These are phyloP conservation scores for Gasteruption jaculator DNA, from an alignment of 2,888 invertebrate species.

Conservation along the genomic window DNA sequence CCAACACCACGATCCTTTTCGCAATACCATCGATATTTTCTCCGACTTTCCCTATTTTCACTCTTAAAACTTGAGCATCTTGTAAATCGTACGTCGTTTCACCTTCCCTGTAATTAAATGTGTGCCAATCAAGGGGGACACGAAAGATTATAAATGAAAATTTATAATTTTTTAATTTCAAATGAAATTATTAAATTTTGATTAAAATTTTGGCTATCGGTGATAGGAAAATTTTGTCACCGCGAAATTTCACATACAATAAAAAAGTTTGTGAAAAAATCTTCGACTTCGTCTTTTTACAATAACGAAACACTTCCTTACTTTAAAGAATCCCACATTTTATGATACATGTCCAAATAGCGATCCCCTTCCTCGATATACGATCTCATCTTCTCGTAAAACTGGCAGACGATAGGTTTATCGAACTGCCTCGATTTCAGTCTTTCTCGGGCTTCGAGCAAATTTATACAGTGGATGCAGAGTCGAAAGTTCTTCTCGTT, in stretches of 20 bases:
- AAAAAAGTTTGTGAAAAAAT: neutral
- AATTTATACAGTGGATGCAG: constrained; percentile 73
- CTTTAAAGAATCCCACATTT: constrained; percentile 61
- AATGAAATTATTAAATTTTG: too few relatives aligned
- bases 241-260: neutral
- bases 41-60: constrained; percentile 80
- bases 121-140: too few relatives aligned
- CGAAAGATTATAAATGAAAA: constrained; percentile 2
- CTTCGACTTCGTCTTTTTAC: neutral
- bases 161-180: constrained; percentile 4
- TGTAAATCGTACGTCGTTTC: constrained; percentile 82
- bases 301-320: constrained; percentile 35
- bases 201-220: too few relatives aligned
- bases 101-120: constrained; percentile 62
- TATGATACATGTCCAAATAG: constrained; percentile 55
- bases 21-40: constrained; percentile 81
- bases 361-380: constrained; percentile 68
- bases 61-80: constrained; percentile 78
- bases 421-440: constrained; percentile 77
- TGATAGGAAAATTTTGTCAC: constrained; percentile 2
- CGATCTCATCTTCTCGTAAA: constrained; percentile 78
- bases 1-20: constrained; percentile 70
- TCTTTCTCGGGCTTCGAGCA: constrained; percentile 73
- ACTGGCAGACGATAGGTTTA: constrained; percentile 73
- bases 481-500: constrained; percentile 63